Evolutionary conservation across 2,888 invertebrate species (phyloP).

Genomic region (Drosophila longiperda): DNA sequence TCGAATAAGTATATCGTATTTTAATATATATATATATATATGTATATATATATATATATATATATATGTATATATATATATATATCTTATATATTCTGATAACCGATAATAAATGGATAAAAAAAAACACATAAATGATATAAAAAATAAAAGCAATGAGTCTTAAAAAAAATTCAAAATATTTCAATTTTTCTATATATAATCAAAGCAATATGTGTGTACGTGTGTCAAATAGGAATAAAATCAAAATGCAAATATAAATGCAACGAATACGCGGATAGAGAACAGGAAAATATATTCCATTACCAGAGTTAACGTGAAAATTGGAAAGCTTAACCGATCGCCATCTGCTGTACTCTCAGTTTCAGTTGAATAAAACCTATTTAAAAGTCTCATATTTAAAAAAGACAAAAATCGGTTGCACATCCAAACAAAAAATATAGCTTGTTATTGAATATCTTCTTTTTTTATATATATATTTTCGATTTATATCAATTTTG

Average conservation of each 20-base stretch:
- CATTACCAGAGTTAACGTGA: constrained; percentile 3
- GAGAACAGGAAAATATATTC: neutral
- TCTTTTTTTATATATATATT: constrained; percentile 4
- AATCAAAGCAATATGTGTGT: neutral
- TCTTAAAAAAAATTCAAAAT: neutral
- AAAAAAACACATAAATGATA: neutral
- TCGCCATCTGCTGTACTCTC: neutral
- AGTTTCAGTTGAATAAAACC: neutral
- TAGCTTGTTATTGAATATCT: constrained; percentile 9
- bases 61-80: neutral
- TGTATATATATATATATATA: neutral
- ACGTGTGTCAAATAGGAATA: constrained; percentile 1
- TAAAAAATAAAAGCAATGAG: neutral
- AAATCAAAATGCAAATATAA: constrained; percentile 42
- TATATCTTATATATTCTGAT: neutral
- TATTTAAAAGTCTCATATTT: constrained; percentile 1
- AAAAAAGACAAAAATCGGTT: constrained; percentile 12
- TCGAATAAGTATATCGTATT: constrained; percentile 33
- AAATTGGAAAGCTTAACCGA: neutral
- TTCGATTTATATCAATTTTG: constrained; percentile 14
- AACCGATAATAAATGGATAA: constrained; percentile 12
- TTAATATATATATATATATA: neutral
- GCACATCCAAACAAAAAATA: constrained; percentile 44
- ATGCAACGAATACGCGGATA: neutral
- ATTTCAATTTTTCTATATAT: neutral